A percentile compares a stretch with the other conserved stretches of the same genome.
These are phyloP conservation scores for Furcifer pardalis DNA, from an alignment of 2,797 vertebrate species.

Conservation along the genomic window DNA sequence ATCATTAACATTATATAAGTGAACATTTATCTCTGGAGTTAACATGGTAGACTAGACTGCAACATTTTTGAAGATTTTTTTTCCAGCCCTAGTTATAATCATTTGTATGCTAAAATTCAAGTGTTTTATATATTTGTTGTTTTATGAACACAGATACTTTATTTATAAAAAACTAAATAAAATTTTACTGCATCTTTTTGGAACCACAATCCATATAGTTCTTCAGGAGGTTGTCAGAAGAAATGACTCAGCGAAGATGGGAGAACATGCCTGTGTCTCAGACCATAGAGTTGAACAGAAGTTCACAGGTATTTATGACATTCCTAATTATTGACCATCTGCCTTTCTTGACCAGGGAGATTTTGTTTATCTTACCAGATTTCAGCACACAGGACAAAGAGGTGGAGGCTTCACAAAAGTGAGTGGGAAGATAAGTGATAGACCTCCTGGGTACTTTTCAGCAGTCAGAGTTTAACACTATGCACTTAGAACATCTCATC, in stretches of 20 bases:
- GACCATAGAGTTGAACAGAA: slow-evolving; percentile 79
- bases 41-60: background rate
- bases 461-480: background rate
- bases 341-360: background rate
- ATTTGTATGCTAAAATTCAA: background rate
- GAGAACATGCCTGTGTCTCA: slow-evolving; percentile 86
- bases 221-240: slow-evolving; percentile 91
- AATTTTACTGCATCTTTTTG: slow-evolving; percentile 3
- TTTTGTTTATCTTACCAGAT: too few species aligned
- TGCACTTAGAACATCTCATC: too few species aligned
- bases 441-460: background rate
- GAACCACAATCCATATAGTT: slow-evolving; percentile 78
- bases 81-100: background rate
- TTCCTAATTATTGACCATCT: background rate
- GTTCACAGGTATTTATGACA: slow-evolving; percentile 78
- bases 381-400: background rate
- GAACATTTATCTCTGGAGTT: background rate
- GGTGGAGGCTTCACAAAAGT: background rate
- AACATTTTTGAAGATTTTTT: background rate
- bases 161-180: slow-evolving; percentile 1
- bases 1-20: background rate
- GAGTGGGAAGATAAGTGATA: too few species aligned
- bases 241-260: slow-evolving; percentile 94
- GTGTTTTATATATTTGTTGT: background rate
- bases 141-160: slow-evolving; percentile 11